These are phyloP conservation scores for Brotula barbata DNA, from an alignment of 2,797 vertebrate species.

Conservation along the genomic window DNA sequence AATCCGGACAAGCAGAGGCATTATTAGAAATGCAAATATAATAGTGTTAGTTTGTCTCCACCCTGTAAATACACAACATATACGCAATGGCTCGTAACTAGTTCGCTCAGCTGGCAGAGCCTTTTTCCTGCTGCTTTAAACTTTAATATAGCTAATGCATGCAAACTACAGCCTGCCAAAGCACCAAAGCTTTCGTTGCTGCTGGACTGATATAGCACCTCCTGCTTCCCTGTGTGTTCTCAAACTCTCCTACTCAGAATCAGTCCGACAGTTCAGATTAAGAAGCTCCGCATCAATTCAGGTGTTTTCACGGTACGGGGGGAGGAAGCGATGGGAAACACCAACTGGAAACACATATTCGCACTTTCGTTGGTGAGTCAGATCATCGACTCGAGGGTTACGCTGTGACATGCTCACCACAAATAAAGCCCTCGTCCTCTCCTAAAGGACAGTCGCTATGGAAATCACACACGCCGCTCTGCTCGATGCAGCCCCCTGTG, in stretches of 20 bases:
- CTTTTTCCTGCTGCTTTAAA: conserved; percentile 54
- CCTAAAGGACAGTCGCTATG: conserved; percentile 81
- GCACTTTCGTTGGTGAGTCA: no score
- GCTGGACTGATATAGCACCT: conserved; percentile 4
- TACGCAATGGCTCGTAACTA: conserved; percentile 11
- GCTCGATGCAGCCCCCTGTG: conserved; percentile 78
- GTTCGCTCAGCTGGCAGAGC: conserved; percentile 50
- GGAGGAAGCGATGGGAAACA: no score
- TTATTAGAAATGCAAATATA: background rate
- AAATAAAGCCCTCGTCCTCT: conserved; percentile 80
- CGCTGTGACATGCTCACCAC: conserved; percentile 85
- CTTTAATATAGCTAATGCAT: conserved; percentile 66
- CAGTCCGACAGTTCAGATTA: conserved; percentile 9
- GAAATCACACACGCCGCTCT: conserved; percentile 84
- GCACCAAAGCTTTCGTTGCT: conserved; percentile 14
- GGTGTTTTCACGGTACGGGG: conserved; percentile 1
- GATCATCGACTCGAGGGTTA: no score
- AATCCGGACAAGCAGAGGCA: no score
- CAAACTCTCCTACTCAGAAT: no score
- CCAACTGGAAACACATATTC: no score
- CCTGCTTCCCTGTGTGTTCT: no score
- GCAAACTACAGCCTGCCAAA: conserved; percentile 42
- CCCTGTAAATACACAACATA: conserved; percentile 11
- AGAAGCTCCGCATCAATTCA: background rate
- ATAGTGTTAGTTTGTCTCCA: conserved; percentile 6